Evolutionary conservation across 2,113 vertebrate species (phyloP), one percentile per base, ranked within the genome.

Genomic region (Corapipo altera): DNA sequence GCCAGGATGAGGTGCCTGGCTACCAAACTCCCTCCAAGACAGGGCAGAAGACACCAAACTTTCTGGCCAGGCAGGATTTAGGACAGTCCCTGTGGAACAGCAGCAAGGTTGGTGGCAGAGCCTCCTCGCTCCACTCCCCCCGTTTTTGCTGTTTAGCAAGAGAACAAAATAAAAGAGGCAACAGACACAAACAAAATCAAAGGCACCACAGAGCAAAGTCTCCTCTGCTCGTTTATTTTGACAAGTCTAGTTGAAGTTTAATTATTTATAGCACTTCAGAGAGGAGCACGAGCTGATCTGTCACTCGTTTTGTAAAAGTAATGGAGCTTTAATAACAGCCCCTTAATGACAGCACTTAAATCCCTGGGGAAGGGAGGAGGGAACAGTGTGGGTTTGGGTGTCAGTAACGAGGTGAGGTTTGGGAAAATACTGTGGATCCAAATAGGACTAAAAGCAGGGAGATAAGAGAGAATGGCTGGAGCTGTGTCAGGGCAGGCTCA

Each of bases 241-340:
- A 88, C 92, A 77, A 52, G 59, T 59, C 66, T 80, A 44, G 91
- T 55, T 96, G 88, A 43, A 35, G 59, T 64, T 95, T 64, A 67
- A 88, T 95, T 81, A 81, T 87, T 95, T n/a, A 54, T 82, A 51
- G 88, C 28, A 51, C 86, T 87, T 86, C 67, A 73, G 51, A 64
- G 92, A 54, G 76, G 21, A 35, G 69, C 75, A 92, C 3, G 11
- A 80, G 85, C 27, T 7, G 72, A 74, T 93, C 85, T 81, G 92
- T 48, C 84, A 44, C 12, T 1, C 21, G 0, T 64, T 94, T 61
- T 70, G 84, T 78, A 80, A 18, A 71, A 77, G 94, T 33, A 80
- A 92, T 11, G 55, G 85, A 86, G 64, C 79, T 85, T 79, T 41
- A 41, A 55, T 49, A 89, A 52, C 54, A 49, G 35, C 54, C 15